phyloP scores from a whole-genome alignment of 1,140 invertebrate genomes.

The Caenorhabditis tropicalis region DNA sequence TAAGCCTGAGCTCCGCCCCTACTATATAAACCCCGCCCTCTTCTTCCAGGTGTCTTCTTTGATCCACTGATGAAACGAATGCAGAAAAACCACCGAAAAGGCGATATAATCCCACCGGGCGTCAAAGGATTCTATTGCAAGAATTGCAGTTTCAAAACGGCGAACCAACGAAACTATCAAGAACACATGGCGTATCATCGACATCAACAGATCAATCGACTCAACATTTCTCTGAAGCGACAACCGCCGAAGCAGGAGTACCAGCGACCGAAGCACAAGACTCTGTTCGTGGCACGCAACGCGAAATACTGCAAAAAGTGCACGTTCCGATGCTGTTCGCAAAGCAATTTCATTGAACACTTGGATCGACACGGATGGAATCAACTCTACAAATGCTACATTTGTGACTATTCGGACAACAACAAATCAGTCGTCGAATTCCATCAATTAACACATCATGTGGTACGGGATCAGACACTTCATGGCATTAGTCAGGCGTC shows the following conservation, averaged over 20 bases:
- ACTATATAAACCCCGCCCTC: no score
- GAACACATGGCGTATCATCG: not conserved
- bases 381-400: constrained; percentile 26
- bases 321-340: not conserved
- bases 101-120: not conserved
- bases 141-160: not conserved
- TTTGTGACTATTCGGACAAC: constrained; percentile 5
- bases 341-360: constrained; percentile 3
- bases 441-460: not conserved
- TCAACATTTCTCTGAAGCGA: not conserved
- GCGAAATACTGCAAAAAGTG: constrained; percentile 32
- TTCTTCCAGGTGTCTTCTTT: not conserved
- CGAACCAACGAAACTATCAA: not conserved
- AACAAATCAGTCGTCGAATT: not conserved
- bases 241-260: not conserved
- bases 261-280: not conserved
- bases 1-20: no score
- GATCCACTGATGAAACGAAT: not conserved
- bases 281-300: not conserved
- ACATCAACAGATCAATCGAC: constrained; percentile 4
- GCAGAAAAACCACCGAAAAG: not conserved
- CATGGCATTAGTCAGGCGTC: not conserved
- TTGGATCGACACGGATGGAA: constrained; percentile 32
- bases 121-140: not conserved
- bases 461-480: constrained; percentile 3